Conservation (phyloP, 1,140 invertebrate genomes). For the Drosophila dunni region DNA sequence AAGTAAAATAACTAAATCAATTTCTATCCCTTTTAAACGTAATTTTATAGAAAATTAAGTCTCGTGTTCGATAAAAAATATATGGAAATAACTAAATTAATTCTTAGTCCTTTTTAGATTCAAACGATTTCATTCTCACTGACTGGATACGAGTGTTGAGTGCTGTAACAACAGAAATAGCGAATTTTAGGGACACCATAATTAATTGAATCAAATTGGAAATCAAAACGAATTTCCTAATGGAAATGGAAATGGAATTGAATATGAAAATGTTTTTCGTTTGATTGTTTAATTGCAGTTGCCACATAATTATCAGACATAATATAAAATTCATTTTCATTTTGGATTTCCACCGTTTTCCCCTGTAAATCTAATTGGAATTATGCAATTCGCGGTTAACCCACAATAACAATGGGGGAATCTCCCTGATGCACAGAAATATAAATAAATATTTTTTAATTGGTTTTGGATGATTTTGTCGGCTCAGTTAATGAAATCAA, state of each 20-base stretch:
- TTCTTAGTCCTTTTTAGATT: background rate
- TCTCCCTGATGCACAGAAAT: constrained; percentile 38
- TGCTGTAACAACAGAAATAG: constrained; percentile 9
- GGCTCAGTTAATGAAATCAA: constrained; percentile 42
- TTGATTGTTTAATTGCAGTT: constrained; percentile 30
- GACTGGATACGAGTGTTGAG: background rate
- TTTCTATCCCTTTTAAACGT: no score
- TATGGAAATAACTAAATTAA: background rate
- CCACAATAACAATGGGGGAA: constrained; percentile 33
- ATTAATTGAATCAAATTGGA: constrained; percentile 43
- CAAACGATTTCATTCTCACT: constrained; percentile 13
- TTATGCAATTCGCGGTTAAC: constrained; percentile 55
- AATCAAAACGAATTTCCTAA: constrained; percentile 18
- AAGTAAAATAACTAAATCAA: no score
- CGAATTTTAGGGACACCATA: constrained; percentile 2
- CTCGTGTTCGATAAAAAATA: background rate
- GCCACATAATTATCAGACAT: constrained; percentile 33
- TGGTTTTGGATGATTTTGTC: constrained; percentile 51
- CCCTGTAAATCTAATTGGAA: constrained; percentile 44
- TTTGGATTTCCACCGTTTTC: background rate
- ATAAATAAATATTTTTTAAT: constrained; percentile 58
- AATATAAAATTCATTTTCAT: constrained; percentile 30
- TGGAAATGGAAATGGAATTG: constrained; percentile 12
- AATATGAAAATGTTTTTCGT: constrained; percentile 25
- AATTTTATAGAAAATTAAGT: no score